Evolutionary conservation across 1,140 invertebrate genomes (phyloP).

Genomic region (Asbolus verrucosus): DNA sequence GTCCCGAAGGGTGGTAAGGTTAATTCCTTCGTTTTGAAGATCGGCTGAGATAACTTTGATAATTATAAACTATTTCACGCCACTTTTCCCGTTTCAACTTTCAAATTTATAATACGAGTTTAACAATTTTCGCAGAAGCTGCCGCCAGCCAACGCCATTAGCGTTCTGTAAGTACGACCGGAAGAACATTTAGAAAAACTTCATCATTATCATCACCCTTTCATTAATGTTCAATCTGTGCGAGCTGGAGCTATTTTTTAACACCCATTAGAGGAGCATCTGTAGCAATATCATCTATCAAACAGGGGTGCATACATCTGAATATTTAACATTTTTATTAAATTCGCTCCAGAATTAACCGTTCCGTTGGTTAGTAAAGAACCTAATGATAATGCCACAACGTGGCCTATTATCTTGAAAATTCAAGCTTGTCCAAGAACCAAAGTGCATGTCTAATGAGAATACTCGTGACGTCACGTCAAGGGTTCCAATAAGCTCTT

Average conservation of each 20-base stretch:
- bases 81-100: conserved; percentile 17
- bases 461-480: conserved; percentile 19
- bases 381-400: conserved; percentile 4
- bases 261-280: conserved; percentile 28
- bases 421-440: conserved; percentile 43
- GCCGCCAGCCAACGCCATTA: conserved; percentile 16
- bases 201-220: conserved; percentile 23
- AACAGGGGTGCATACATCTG: conserved; percentile 30
- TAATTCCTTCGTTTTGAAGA: conserved; percentile 18
- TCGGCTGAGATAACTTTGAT: conserved; percentile 11
- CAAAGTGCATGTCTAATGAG: conserved; percentile 44
- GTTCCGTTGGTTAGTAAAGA: background rate
- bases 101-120: conserved; percentile 11
- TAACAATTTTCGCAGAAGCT: conserved; percentile 26
- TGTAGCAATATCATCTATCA: conserved; percentile 6
- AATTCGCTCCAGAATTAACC: conserved; percentile 10
- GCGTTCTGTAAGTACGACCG: background rate
- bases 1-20: conserved; percentile 8
- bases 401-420: conserved; percentile 42
- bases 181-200: conserved; percentile 21
- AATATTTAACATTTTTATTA: conserved; percentile 30
- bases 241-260: conserved; percentile 26
- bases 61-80: conserved; percentile 35
- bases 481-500: conserved; percentile 2
- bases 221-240: conserved; percentile 33